Base-by-base conservation (phyloP, 1,140 invertebrate genomes). In the Campoletis sonorensis region DNA sequence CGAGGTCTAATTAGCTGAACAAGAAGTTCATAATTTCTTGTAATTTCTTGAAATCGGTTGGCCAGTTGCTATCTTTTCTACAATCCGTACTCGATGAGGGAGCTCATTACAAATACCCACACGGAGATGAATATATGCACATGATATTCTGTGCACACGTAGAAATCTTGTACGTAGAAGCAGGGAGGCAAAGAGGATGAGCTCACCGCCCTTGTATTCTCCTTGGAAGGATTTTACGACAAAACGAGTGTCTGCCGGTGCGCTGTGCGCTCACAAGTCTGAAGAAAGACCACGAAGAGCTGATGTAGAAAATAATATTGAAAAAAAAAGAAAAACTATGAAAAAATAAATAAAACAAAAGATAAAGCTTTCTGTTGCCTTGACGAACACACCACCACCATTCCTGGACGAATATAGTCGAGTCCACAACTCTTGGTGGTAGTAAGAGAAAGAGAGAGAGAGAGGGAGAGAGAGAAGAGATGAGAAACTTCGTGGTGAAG, bases 201-300 rank as follows among this genome's bases (percentile, higher is more conserved):
- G 64, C 49, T 54, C 54, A 79, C 45, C 58, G 51, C 16, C 21
- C 30, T 64, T 33, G 45, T 76, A 76, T 76, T 76, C 40, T 54
- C 21, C 73, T 33, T 76, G 73, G 21, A 18, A 58, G 45, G 4
- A 76, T 76, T 54, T 76, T 76, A 58, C 73, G 45, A 76, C 76
- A 70, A 70, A 70, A 70, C 67, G 67, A 70, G 67, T 21, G 30
- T 70, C 67, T 33, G 30, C 27, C 10, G 30, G 10, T 33, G 27
- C n/a, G 18, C 58, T n/a, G 7, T n/a, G 58, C 58, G 11, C 11
- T 45, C 21, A 64, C 11, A 13, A 23, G 21, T n/a, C 61, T 5
- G 67, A 70, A 70, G 15, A 70, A 70, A 70, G 64, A 70, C 67
- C 26, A 33, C 67, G 30, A 33, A 27, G 67, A 70, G 67, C 67